These are phyloP conservation scores for Lordiphosa andalusiaca DNA, from an alignment of 2,888 invertebrate genomes.

Conservation along the genomic window DNA sequence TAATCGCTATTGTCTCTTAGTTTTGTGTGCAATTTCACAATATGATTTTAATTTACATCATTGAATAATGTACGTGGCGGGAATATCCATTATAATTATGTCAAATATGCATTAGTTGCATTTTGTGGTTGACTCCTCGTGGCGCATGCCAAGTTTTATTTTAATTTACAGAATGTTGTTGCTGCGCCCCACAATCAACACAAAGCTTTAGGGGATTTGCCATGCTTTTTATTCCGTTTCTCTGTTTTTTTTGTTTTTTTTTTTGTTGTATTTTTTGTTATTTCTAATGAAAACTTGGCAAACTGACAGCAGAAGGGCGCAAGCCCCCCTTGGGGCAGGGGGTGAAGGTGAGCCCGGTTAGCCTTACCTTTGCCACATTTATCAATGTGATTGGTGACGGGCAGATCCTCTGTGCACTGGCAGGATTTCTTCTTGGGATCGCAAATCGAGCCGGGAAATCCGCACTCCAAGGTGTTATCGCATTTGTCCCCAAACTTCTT, in stretches of 20 bases:
- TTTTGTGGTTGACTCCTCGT: background rate
- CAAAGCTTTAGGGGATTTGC: slow-evolving; percentile 47
- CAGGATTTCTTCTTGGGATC: slow-evolving; percentile 86
- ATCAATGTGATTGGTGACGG: slow-evolving; percentile 90
- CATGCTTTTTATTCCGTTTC: slow-evolving; percentile 55
- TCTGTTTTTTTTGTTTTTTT: slow-evolving; percentile 28
- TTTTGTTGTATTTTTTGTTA: no score
- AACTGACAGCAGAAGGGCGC: slow-evolving; percentile 47
- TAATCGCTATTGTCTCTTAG: background rate
- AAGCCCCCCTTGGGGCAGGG: background rate
- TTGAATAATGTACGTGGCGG: slow-evolving; percentile 15
- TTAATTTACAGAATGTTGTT: slow-evolving; percentile 47
- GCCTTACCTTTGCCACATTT: slow-evolving; percentile 90
- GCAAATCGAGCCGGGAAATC: slow-evolving; percentile 88
- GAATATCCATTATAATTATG: slow-evolving; percentile 55
- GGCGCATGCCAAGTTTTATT: slow-evolving; percentile 31
- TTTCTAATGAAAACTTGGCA: slow-evolving; percentile 66
- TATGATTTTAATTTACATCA: slow-evolving; percentile 54
- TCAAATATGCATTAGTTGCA: slow-evolving; percentile 46
- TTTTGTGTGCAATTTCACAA: slow-evolving; percentile 25
- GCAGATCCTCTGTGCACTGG: slow-evolving; percentile 86
- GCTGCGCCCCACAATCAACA: slow-evolving; percentile 45
- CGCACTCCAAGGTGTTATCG: slow-evolving; percentile 86
- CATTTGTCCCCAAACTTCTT: slow-evolving; percentile 90
- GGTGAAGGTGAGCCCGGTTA: no score